Percentiles rank a stretch among this genome's conserved stretches.
Evolutionary conservation across 2,113 vertebrate species (phyloP).

Genomic region (Corythornis vintsioides): DNA sequence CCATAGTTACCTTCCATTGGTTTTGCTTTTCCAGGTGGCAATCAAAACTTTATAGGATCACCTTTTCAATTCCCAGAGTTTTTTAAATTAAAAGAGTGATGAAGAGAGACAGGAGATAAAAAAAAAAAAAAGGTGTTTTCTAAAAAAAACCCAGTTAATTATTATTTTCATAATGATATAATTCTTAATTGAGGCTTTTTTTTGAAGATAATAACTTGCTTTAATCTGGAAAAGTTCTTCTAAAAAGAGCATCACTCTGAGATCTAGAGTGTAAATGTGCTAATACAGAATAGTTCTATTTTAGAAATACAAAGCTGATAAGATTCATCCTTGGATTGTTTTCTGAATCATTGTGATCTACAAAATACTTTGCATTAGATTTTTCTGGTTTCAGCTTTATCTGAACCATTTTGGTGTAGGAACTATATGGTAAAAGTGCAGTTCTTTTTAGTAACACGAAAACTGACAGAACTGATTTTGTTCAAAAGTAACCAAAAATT

Average conservation of each 20-base stretch:
- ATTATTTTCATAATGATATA: background rate
- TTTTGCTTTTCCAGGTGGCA: slow-evolving; percentile 10
- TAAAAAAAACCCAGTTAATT: background rate
- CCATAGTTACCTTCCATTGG: background rate
- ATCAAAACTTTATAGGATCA: background rate
- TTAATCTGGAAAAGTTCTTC: background rate
- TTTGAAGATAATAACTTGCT: background rate
- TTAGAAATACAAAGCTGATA: background rate
- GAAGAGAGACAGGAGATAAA: background rate
- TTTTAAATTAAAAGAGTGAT: background rate
- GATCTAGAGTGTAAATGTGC: background rate
- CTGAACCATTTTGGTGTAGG: background rate
- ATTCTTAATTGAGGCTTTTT: background rate
- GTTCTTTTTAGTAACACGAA: background rate
- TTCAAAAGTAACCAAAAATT: slow-evolving; percentile 1
- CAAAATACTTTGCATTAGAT: background rate
- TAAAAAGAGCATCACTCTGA: background rate
- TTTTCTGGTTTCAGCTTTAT: background rate
- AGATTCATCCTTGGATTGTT: background rate
- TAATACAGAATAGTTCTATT: background rate
- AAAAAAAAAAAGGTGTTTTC: background rate
- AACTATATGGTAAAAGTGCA: background rate
- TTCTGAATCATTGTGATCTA: background rate
- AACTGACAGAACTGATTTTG: background rate
- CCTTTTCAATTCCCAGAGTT: background rate